These are phyloP conservation scores for Atrichornis clamosus DNA, from an alignment of 2,113 vertebrate species.

Conservation along the genomic window DNA sequence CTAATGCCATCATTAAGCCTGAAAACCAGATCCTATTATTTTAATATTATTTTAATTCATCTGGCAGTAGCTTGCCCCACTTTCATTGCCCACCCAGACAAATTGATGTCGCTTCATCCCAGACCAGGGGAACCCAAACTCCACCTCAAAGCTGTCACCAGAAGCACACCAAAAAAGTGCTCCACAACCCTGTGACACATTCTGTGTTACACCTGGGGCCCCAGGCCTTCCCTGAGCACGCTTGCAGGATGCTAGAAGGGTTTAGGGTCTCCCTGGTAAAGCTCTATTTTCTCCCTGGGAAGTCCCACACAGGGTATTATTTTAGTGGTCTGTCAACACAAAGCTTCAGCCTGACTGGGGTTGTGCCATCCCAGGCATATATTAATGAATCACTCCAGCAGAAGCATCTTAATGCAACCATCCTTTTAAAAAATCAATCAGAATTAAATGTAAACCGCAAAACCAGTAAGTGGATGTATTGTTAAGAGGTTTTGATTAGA, in stretches of 20 bases:
- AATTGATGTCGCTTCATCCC: neutral
- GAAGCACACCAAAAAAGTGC: neutral
- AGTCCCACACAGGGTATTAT: constrained; percentile 44
- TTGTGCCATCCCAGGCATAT: constrained; percentile 51
- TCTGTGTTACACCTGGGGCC: neutral
- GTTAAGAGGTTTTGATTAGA: constrained; percentile 63
- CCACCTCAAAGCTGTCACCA: neutral
- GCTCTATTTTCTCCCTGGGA: neutral
- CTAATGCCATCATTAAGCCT: neutral
- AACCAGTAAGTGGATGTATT: constrained; percentile 23
- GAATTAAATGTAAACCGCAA: constrained; percentile 40
- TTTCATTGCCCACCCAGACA: neutral
- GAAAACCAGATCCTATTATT: neutral
- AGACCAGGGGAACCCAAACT: neutral
- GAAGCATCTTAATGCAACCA: constrained; percentile 38
- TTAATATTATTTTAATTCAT: neutral
- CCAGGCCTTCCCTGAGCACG: neutral
- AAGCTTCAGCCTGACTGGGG: constrained; percentile 16
- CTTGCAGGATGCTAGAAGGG: neutral
- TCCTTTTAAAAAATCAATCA: constrained; percentile 50
- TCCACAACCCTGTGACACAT: neutral
- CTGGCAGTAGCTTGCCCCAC: neutral
- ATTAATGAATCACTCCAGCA: constrained; percentile 57
- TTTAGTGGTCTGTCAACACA: constrained; percentile 62
- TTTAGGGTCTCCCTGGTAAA: constrained; percentile 16